Base-by-base conservation (phyloP, 1,140 invertebrate species). In the Drosophila kohkoa region DNA sequence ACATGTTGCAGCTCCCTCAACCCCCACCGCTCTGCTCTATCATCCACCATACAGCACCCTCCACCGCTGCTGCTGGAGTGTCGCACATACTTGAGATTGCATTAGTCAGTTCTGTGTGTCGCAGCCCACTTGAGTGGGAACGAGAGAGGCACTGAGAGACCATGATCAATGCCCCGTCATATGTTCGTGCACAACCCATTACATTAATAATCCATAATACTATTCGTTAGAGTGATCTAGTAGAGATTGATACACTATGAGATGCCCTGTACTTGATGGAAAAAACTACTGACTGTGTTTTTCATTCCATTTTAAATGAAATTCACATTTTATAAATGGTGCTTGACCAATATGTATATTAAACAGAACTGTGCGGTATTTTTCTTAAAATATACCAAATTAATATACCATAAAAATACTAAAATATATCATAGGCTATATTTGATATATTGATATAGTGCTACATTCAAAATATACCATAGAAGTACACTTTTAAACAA, bases 81-180 rank as follows among this genome's bases (percentile, higher is more conserved):
- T 88, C 77, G 80, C 85, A 89, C 83, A 87, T 89, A 89, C 85
- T 89, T 89, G 78, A 89, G 81, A 89, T 89, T 89, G 86, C 85
- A 89, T 89, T 89, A 89, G 85, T 89, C 81, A 68, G 75, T 75
- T 70, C 67, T 73, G 76, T 72, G 71, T 72, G 71, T 72, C 78
- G 65, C 75, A 74, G 65, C 2, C 59, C 74, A 70, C 63, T 78
- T 52, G 38, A 41, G 30, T n/a, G 66, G 25, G 2, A 55, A 15
- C 6, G 52, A 32, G 30, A 38, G 52, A 15, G 35, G 35, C 28
- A 10, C n/a, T 15, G 30, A 38, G 32, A 16, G 30, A 25, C 57
- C 73, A 80, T 89, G 85, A 89, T 89, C 85, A 89, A 89, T 89
- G 85, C 85, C 49, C 38, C 81, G 72, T 85, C 85, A 89, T 85